A percentile compares a stretch with the other conserved stretches of the same genome.
Evolutionary conservation across 2,888 invertebrate species (phyloP).

Genomic region (Eilema depressum): DNA sequence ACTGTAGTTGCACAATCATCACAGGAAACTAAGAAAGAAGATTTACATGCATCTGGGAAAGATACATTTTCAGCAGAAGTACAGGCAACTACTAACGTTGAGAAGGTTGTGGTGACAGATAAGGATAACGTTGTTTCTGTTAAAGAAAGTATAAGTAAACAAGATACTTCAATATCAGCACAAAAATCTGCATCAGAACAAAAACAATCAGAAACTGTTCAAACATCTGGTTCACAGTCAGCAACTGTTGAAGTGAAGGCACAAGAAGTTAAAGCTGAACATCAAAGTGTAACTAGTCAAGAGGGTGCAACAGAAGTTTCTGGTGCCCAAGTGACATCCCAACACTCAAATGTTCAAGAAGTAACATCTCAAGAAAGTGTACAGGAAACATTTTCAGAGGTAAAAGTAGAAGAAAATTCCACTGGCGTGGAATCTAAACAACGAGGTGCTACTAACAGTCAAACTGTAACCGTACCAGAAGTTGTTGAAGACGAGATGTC

Average conservation of each 20-base stretch:
- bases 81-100: slow-evolving; percentile 21
- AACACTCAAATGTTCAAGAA: slow-evolving; percentile 42
- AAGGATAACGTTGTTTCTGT: slow-evolving; percentile 19
- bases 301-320: slow-evolving; percentile 23
- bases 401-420: slow-evolving; percentile 47
- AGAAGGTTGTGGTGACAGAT: background rate
- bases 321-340: slow-evolving; percentile 25
- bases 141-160: slow-evolving; percentile 6
- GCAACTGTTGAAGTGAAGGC: slow-evolving; percentile 27
- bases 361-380: slow-evolving; percentile 44
- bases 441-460: slow-evolving; percentile 61
- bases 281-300: slow-evolving; percentile 23
- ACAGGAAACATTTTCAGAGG: slow-evolving; percentile 51
- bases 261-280: slow-evolving; percentile 15
- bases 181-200: slow-evolving; percentile 40
- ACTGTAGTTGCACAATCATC: slow-evolving; percentile 10
- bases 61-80: background rate
- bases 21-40: slow-evolving; percentile 1
- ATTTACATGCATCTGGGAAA: background rate
- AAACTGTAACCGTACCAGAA: slow-evolving; percentile 79
- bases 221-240: slow-evolving; percentile 20
- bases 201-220: slow-evolving; percentile 20
- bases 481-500: slow-evolving; percentile 83
- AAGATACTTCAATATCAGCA: slow-evolving; percentile 18
- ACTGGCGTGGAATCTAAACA: slow-evolving; percentile 54